Evolutionary conservation across 2,888 invertebrate species (phyloP), one percentile per base, ranked within the genome.

Genomic region (Onchidella celtica): DNA sequence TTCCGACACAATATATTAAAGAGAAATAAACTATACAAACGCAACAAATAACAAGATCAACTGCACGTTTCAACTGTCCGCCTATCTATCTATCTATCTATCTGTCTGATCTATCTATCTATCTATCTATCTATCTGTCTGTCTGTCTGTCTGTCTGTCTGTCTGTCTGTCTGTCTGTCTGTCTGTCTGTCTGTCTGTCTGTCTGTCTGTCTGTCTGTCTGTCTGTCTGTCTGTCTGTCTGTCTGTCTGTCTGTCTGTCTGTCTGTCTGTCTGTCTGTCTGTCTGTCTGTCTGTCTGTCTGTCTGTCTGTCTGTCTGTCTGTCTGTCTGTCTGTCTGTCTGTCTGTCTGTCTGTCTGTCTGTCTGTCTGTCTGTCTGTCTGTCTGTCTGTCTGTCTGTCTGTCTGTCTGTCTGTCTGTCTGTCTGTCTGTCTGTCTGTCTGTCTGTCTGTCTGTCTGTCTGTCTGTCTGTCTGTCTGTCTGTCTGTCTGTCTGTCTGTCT

Each of bases 161-260:
- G 55, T 55, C 72, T 55, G 29, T 59, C 73, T 73, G 59, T 73
- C 72, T 73, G 32, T 63, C 38, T 75, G 27, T 63, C 75, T 75
- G 40, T 63, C 75, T 75, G n/a, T 63, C 65, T 75, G 27, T 63
- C 63, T 75, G 27, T 63, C 75, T 75, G 27, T 63, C 65, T 75
- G 32, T 59, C 73, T 73, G 32, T 32, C 57, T 73, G 32, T 59
- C 57, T 73, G 32, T 59, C 73, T 73, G 32, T 59, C 55, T 73
- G 34, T 59, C 73, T 68, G 38, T 36, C 68, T 68, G 38, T 36
- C 38, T 68, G 38, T 36, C 68, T 68, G 38, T 36, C 68, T 68
- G 38, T 36, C 38, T 68, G 38, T 36, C 68, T 68, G 36, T 36
- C 68, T 68, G 38, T 36, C 68, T 68, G 36, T 36, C 38, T 68